phyloP scores from a whole-genome alignment of 2,113 vertebrate species.

The Ictalurus punctatus region DNA sequence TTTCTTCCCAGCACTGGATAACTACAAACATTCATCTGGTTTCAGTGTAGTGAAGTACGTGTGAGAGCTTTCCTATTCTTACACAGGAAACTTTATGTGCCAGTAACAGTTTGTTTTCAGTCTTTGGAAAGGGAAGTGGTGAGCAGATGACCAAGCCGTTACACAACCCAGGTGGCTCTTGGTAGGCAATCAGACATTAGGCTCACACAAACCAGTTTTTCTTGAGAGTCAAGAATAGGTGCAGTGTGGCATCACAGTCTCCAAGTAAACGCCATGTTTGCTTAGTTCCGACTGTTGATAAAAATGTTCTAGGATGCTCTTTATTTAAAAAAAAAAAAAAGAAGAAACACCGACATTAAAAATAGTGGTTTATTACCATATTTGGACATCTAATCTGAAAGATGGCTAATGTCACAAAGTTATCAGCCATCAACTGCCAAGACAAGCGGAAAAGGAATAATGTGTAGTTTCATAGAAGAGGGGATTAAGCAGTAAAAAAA shows the following conservation, averaged over 20 bases:
- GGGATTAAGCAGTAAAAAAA: neutral
- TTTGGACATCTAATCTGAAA: neutral
- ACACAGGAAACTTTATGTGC: slow-evolving; percentile 10
- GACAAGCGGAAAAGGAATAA: neutral
- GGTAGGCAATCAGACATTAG: neutral
- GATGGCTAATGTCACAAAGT: too few relatives aligned
- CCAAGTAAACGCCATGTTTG: neutral
- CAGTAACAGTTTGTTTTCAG: slow-evolving; percentile 7
- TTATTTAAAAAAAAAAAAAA: neutral
- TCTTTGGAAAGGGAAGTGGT: slow-evolving; percentile 45
- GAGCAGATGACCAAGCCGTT: slow-evolving; percentile 41
- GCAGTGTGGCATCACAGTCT: slow-evolving; percentile 18
- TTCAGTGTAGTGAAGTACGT: neutral
- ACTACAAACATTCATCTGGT: neutral
- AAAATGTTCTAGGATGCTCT: neutral
- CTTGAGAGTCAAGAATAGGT: slow-evolving; percentile 36
- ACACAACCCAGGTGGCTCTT: slow-evolving; percentile 35
- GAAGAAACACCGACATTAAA: neutral
- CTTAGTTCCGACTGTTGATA: neutral
- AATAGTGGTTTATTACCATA: neutral
- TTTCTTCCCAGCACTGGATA: neutral
- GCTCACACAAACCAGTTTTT: slow-evolving; percentile 46
- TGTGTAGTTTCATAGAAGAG: neutral
- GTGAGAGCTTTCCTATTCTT: neutral
- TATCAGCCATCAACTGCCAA: neutral